Conservation (phyloP, 2,888 invertebrate genomes). For the Agonopterix heracliana region DNA sequence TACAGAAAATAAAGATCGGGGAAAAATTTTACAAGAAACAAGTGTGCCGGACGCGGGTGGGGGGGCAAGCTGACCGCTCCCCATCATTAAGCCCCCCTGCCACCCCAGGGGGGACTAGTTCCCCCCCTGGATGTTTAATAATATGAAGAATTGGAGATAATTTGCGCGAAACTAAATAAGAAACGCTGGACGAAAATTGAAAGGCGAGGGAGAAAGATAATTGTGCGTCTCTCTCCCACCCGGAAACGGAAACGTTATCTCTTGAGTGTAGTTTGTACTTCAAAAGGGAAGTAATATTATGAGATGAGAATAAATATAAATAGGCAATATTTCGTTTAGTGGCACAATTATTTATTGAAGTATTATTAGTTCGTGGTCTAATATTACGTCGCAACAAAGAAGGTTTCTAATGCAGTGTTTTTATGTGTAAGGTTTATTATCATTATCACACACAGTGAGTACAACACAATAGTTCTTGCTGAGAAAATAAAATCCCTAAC, state of each 20-base stretch:
- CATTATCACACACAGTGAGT: no score
- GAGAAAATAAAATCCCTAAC: no score
- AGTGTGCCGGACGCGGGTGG: conserved; percentile 55
- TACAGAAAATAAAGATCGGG: conserved; percentile 76
- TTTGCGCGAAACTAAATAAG: conserved; percentile 77
- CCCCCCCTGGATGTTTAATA: conserved; percentile 74
- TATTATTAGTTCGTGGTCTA: no score
- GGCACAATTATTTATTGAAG: background rate
- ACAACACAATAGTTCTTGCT: no score
- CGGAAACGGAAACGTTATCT: conserved; percentile 14
- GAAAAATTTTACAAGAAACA: conserved; percentile 76
- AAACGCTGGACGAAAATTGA: conserved; percentile 74
- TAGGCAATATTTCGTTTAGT: background rate
- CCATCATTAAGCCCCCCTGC: conserved; percentile 63
- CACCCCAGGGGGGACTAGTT: conserved; percentile 48
- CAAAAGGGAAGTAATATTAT: conserved; percentile 6
- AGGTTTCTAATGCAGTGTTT: no score
- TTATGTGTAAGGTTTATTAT: no score
- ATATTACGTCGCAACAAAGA: no score
- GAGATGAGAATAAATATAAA: background rate
- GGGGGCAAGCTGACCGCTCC: conserved; percentile 65
- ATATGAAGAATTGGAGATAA: conserved; percentile 77
- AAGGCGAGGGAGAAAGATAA: conserved; percentile 39
- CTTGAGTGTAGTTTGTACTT: conserved; percentile 10
- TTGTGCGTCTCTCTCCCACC: conserved; percentile 23